Evolutionary conservation across 2,888 invertebrate species (phyloP).

Genomic region (Meta bourneti): DNA sequence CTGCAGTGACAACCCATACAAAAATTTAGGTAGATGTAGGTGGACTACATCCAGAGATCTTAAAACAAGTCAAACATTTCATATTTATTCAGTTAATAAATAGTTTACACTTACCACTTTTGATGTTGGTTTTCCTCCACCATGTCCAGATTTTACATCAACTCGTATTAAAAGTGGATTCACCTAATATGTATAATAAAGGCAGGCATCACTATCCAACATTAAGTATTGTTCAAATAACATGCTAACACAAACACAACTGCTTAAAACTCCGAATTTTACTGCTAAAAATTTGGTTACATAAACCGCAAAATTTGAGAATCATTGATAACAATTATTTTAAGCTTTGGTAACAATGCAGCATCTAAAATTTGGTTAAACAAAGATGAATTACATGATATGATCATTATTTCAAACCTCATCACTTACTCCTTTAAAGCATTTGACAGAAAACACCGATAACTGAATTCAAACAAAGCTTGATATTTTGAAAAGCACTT

Average conservation of each 20-base stretch:
- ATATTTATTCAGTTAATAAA: not conserved
- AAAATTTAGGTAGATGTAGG: not conserved
- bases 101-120: constrained; percentile 87
- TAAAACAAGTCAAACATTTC: not conserved
- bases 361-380: not conserved
- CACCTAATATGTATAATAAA: constrained; percentile 82
- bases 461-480: not conserved
- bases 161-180: constrained; percentile 94
- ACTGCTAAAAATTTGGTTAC: too few relatives aligned
- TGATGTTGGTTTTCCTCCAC: constrained; percentile 96
- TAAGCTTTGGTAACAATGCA: not conserved
- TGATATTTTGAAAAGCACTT: not conserved
- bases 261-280: too few relatives aligned
- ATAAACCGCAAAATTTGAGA: not conserved
- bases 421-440: not conserved
- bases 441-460: not conserved
- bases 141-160: constrained; percentile 98
- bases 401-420: not conserved
- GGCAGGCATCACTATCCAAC: constrained; percentile 24
- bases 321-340: not conserved
- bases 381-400: not conserved
- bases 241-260: too few relatives aligned
- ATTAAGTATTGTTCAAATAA: not conserved
- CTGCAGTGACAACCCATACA: too few relatives aligned
- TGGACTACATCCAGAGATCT: not conserved